A percentile compares a stretch with the other conserved stretches of the same genome.
These are phyloP conservation scores for Schizopygopsis malacanthus DNA, from an alignment of 2,797 vertebrate genomes.

Conservation along the genomic window DNA sequence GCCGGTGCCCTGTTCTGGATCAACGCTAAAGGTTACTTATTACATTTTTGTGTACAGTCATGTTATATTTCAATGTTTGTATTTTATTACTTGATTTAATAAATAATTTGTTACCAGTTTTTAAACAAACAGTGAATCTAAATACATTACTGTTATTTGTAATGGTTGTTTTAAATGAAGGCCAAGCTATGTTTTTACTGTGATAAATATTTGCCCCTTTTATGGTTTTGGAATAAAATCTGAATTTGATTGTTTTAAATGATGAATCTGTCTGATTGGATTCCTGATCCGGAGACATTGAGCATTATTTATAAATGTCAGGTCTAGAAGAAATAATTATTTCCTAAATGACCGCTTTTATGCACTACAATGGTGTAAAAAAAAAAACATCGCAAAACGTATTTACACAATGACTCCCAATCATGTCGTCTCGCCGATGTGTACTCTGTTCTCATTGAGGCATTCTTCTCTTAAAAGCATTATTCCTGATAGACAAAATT, in stretches of 20 bases:
- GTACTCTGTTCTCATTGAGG: slow-evolving; percentile 23
- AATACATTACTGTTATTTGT: slow-evolving; percentile 79
- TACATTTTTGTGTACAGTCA: slow-evolving; percentile 64
- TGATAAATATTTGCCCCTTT: slow-evolving; percentile 78
- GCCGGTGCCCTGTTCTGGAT: slow-evolving; percentile 34
- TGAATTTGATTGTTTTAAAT: slow-evolving; percentile 57
- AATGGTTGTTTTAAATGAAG: slow-evolving; percentile 89
- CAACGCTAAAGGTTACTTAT: slow-evolving; percentile 41
- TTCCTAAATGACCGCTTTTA: neutral
- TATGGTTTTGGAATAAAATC: slow-evolving; percentile 77
- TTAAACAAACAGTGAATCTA: slow-evolving; percentile 75
- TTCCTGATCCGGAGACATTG: neutral
- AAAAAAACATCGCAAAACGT: neutral
- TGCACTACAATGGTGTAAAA: neutral
- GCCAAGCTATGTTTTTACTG: slow-evolving; percentile 70
- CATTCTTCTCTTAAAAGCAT: slow-evolving; percentile 48
- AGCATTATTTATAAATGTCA: neutral
- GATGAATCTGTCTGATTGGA: neutral
- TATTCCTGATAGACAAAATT: slow-evolving; percentile 79
- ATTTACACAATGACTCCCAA: slow-evolving; percentile 36
- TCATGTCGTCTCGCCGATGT: slow-evolving; percentile 28
- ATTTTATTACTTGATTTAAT: slow-evolving; percentile 75
- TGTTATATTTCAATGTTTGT: slow-evolving; percentile 77
- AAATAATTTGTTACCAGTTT: slow-evolving; percentile 69
- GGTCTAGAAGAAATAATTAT: neutral